These are phyloP conservation scores for Atta cephalotes DNA, from an alignment of 1,140 invertebrate species.

Conservation along the genomic window DNA sequence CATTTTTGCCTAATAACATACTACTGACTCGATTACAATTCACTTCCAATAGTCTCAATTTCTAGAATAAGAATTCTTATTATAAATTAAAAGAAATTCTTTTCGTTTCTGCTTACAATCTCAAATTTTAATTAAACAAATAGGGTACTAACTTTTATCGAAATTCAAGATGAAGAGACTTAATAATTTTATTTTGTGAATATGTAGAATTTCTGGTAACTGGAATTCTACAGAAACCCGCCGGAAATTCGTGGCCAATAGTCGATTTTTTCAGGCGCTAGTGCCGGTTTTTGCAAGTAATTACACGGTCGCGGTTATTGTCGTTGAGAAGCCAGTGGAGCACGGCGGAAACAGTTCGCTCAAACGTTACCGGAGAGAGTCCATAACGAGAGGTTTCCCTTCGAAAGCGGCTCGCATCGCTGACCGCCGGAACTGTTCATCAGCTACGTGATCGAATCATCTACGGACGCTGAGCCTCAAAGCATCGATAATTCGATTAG, in stretches of 20 bases:
- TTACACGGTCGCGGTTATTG: slow-evolving; percentile 59
- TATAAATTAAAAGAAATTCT: no score
- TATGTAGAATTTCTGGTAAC: no score
- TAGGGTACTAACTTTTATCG: no score
- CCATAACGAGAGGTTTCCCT: slow-evolving; percentile 77
- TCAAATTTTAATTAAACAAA: no score
- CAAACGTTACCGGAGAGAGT: slow-evolving; percentile 74
- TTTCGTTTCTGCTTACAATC: no score
- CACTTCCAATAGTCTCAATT: no score
- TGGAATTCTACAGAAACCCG: no score
- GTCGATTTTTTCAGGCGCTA: slow-evolving; percentile 18
- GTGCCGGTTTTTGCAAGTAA: slow-evolving; percentile 65
- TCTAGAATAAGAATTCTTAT: no score
- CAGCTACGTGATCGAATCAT: slow-evolving; percentile 85
- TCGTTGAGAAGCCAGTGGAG: slow-evolving; percentile 68
- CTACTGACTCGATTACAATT: no score
- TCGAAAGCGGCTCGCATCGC: slow-evolving; percentile 84
- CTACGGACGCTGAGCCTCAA: slow-evolving; percentile 85
- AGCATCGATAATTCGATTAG: slow-evolving; percentile 86
- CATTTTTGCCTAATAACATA: no score
- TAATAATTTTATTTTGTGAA: no score
- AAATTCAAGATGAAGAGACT: no score
- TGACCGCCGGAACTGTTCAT: slow-evolving; percentile 82
- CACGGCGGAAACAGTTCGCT: slow-evolving; percentile 73
- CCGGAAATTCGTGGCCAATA: background rate